phyloP scores from a whole-genome alignment of 2,888 invertebrate species.

The Macaria notata region DNA sequence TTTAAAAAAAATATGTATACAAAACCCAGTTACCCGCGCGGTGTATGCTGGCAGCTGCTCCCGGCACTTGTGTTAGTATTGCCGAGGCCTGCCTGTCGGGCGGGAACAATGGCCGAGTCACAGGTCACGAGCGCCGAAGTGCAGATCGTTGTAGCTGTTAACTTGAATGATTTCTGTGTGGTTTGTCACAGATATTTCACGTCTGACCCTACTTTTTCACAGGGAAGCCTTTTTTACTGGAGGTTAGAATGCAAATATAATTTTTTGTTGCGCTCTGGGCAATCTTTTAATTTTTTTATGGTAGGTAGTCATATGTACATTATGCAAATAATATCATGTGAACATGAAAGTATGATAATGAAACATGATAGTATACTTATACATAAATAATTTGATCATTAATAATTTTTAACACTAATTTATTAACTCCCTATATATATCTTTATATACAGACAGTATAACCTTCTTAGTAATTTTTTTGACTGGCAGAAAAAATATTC shows the following conservation, averaged over 20 bases:
- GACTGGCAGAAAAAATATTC: no score
- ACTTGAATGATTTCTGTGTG: conserved; percentile 66
- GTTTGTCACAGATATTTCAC: conserved; percentile 64
- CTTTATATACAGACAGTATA: no score
- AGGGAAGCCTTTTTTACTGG: conserved; percentile 16
- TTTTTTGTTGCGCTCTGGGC: conserved; percentile 1
- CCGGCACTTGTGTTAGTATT: conserved; percentile 44
- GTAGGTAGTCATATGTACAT: no score
- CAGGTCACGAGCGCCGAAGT: conserved; percentile 60
- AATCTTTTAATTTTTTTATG: background rate
- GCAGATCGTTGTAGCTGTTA: conserved; percentile 69
- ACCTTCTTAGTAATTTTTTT: no score
- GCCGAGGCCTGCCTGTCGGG: conserved; percentile 47
- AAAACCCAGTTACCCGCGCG: conserved; percentile 14
- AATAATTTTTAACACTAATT: no score
- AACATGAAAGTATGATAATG: no score
- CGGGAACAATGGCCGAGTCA: conserved; percentile 56
- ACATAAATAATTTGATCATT: no score
- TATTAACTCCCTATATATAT: no score
- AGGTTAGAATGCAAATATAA: conserved; percentile 19
- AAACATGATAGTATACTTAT: no score
- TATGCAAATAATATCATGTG: no score
- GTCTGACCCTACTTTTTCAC: conserved; percentile 39
- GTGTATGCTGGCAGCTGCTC: conserved; percentile 17
- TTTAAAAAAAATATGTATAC: conserved; percentile 6